These are phyloP conservation scores for Sminthurinus aureus DNA, from an alignment of 2,888 invertebrate species.

Conservation along the genomic window DNA sequence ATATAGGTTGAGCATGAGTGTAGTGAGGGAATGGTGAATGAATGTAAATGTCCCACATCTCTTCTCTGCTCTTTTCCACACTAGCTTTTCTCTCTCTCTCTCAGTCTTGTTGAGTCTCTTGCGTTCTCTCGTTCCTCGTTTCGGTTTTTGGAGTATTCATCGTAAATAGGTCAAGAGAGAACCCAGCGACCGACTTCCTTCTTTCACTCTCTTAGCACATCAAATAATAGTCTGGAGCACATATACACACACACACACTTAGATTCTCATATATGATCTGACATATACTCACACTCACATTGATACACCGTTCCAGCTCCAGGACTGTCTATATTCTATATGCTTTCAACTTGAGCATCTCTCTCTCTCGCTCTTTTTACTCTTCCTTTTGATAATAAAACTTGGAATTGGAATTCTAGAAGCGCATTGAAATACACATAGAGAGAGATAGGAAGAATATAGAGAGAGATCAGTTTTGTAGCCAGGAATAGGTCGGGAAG, in stretches of 20 bases:
- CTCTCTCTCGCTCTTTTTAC: neutral
- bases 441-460: slow-evolving; percentile 6
- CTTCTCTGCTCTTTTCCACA: neutral
- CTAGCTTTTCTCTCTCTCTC: neutral
- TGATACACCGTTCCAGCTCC: neutral
- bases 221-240: neutral
- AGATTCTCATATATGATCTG: neutral
- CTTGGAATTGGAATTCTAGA: neutral
- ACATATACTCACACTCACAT: neutral
- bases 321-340: neutral
- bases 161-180: slow-evolving; percentile 41
- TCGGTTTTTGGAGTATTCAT: slow-evolving; percentile 25
- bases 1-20: slow-evolving; percentile 35
- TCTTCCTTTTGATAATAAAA: neutral
- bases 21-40: slow-evolving; percentile 37
- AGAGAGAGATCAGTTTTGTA: slow-evolving; percentile 27
- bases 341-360: neutral
- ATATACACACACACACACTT: neutral
- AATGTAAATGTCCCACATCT: slow-evolving; percentile 41
- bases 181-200: slow-evolving; percentile 38
- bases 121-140: neutral
- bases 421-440: neutral
- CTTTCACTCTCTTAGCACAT: slow-evolving; percentile 18
- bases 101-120: neutral
- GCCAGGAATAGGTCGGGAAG: slow-evolving; percentile 33